Base-by-base conservation (phyloP, 2,888 invertebrate species). In the Amiota communis region DNA sequence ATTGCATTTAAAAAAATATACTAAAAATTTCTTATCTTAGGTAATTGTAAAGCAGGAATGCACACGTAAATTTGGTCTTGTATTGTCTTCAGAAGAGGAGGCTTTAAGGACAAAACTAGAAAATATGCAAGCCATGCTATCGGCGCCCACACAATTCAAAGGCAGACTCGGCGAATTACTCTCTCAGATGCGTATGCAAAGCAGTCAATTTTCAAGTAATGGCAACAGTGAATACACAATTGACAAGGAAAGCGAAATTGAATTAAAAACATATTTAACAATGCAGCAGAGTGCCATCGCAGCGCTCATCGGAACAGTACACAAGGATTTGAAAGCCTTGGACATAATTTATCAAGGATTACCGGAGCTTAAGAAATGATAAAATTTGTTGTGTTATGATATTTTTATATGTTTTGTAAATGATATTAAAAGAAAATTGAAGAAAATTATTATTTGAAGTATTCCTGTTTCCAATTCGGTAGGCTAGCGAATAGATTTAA, bases 61-160 rank as follows among this genome's bases (percentile, higher is more conserved):
- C 76, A 92, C 93, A 2, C 92, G 97, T n/a, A 97, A 97, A 88
- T 93, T 95, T 74, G 98, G 98, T 9, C 93, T 95, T 70, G 95
- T 97, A 0, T 91, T 98, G 46, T 94, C 95, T 81, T 95, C 96
- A 0, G 97, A 98, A 82, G 98, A 98, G 89, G 98, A 98, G 89
- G 93, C 94, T 11, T 91, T 97, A n/a, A 92, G 96, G 69, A 95
- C 95, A 70, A 94, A 96, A 78, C 91, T 98, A 65, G 97, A 98
- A 89, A 94, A 95, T 72, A 93, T 98, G 87, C 94, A 96, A 75
- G 93, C 95, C 0, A 95, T 97, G 85, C 92, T 98, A 17, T 96
- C 96, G 81, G 95, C 96, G 13, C 98, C 98, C 48, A 96, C 97
- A 57, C 96, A 98, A 80, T 97, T 96, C 87, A 97, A 97, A 94